Conservation (phyloP, 1,140 invertebrate genomes). For the Tetramorium simillimum region DNA sequence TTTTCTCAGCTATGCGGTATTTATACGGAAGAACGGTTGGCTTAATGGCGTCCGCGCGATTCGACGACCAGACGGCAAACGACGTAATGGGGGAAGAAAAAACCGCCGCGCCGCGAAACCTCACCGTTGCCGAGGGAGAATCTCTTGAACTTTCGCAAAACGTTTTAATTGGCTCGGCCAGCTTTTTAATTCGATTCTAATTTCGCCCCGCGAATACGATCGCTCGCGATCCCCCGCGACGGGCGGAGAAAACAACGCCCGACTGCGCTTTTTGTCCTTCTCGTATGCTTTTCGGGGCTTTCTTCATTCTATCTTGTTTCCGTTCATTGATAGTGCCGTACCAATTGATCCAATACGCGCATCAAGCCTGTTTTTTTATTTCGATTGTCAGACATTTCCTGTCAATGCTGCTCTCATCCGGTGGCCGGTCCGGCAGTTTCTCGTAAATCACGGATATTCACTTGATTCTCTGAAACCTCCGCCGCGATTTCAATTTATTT, state of each 20-base stretch:
- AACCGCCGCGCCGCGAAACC: constrained; percentile 58
- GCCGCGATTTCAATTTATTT: constrained; percentile 69
- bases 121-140: constrained; percentile 62
- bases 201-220: constrained; percentile 68
- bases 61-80: constrained; percentile 79
- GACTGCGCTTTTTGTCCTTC: neutral
- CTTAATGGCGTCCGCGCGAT: constrained; percentile 80
- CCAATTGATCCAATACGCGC: constrained; percentile 14
- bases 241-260: neutral
- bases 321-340: neutral
- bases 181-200: constrained; percentile 81
- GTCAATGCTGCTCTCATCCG: constrained; percentile 51
- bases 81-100: constrained; percentile 79
- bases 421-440: neutral
- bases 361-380: neutral
- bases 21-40: constrained; percentile 81
- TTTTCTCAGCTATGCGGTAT: constrained; percentile 78
- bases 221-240: constrained; percentile 44
- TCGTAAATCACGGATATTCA: constrained; percentile 61
- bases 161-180: constrained; percentile 83
- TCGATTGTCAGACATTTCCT: constrained; percentile 58
- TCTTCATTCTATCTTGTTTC: constrained; percentile 44
- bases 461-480: constrained; percentile 51
- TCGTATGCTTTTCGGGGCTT: neutral
- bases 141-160: constrained; percentile 81